A percentile compares a stretch with the other conserved stretches of the same genome.
Conservation (phyloP, 2,888 invertebrate genomes). For the Himalopsyche anomala region DNA sequence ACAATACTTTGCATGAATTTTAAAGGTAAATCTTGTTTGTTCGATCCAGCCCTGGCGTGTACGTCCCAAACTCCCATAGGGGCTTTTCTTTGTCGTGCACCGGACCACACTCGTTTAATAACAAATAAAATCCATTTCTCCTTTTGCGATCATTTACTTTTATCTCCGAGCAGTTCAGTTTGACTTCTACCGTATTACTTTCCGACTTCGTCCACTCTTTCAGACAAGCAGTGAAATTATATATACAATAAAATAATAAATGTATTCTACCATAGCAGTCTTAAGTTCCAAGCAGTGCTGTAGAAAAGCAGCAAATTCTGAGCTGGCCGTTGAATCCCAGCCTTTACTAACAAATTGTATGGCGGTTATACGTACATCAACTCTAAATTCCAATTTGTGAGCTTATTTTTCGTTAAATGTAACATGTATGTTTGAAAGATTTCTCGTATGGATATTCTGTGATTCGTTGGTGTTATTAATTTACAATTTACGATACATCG, state of each 20-base stretch:
- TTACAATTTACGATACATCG: too few relatives aligned
- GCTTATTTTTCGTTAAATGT: too few relatives aligned
- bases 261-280: not conserved
- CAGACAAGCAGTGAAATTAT: not conserved
- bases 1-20: not conserved
- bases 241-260: not conserved
- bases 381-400: too few relatives aligned
- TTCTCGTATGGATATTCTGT: too few relatives aligned
- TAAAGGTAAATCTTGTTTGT: not conserved
- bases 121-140: conserved; percentile 58
- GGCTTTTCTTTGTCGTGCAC: conserved; percentile 51
- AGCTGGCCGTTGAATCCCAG: too few relatives aligned
- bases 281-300: too few relatives aligned
- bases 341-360: too few relatives aligned
- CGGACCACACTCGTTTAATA: conserved; percentile 58
- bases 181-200: conserved; percentile 25
- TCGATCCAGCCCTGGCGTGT: not conserved
- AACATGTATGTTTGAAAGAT: too few relatives aligned
- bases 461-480: too few relatives aligned
- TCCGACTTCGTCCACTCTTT: not conserved
- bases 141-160: conserved; percentile 46
- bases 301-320: too few relatives aligned
- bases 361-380: too few relatives aligned
- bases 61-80: conserved; percentile 48
- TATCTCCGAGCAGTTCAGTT: conserved; percentile 3